These are phyloP conservation scores for Papilio xuthus DNA, from an alignment of 1,140 invertebrate species.

Conservation along the genomic window DNA sequence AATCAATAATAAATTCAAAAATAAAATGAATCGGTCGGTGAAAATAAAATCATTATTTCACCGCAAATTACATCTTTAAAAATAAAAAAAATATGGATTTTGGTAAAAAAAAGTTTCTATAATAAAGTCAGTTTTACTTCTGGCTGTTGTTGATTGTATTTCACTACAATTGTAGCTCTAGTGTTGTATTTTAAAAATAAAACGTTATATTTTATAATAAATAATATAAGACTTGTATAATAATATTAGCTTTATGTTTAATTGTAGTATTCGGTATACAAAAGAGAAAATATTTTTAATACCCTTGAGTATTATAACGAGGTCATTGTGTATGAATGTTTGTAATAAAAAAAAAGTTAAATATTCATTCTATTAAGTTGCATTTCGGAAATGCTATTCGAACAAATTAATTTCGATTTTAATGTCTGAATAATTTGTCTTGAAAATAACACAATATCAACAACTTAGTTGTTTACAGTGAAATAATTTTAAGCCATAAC, in stretches of 20 bases:
- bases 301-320: constrained; percentile 75
- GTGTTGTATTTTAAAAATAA: constrained; percentile 69
- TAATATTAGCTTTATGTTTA: constrained; percentile 61
- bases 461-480: constrained; percentile 74
- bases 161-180: constrained; percentile 58
- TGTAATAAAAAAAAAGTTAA: constrained; percentile 41
- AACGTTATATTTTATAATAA: constrained; percentile 75
- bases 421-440: constrained; percentile 48
- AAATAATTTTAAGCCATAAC: constrained; percentile 68
- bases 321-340: constrained; percentile 41
- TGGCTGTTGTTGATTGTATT: constrained; percentile 6
- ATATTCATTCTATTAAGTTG: constrained; percentile 42
- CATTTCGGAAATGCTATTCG: constrained; percentile 55
- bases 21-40: too few species aligned
- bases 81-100: not conserved
- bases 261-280: constrained; percentile 58
- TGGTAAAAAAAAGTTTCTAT: not conserved
- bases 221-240: constrained; percentile 77
- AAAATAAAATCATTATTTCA: not conserved
- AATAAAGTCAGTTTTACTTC: not conserved
- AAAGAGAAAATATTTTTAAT: constrained; percentile 76
- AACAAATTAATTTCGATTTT: constrained; percentile 52
- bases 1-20: too few species aligned
- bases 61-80: not conserved
- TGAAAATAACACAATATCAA: constrained; percentile 55